Percentiles rank a stretch among this genome's conserved stretches.
Conservation (phyloP, 2,888 invertebrate genomes). For the Andrena camellia region DNA sequence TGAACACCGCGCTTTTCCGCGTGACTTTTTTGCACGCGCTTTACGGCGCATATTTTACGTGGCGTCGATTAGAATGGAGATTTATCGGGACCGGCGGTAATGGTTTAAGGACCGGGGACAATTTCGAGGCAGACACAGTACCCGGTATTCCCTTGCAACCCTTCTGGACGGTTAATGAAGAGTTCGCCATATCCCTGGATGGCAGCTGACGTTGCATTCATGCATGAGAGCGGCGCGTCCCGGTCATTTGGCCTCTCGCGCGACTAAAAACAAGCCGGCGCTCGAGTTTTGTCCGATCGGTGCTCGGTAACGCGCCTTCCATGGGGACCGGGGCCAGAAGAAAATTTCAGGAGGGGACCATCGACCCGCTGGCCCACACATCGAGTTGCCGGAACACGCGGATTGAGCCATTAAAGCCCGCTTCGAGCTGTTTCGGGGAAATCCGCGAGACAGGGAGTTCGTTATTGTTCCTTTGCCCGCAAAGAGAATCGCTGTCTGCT, state of each 20-base stretch:
- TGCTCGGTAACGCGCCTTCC: slow-evolving; percentile 73
- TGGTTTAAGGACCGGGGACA: neutral
- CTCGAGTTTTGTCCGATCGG: slow-evolving; percentile 71
- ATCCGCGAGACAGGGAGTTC: slow-evolving; percentile 61
- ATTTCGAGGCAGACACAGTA: neutral
- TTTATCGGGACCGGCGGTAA: neutral
- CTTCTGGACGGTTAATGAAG: slow-evolving; percentile 76
- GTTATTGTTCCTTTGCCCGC: slow-evolving; percentile 33
- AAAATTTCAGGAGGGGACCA: slow-evolving; percentile 68
- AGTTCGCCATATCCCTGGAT: slow-evolving; percentile 75
- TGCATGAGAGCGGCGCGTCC: slow-evolving; percentile 79
- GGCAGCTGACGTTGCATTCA: slow-evolving; percentile 82
- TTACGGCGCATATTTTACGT: neutral
- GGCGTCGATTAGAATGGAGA: neutral
- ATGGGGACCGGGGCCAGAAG: slow-evolving; percentile 67
- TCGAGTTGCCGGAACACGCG: slow-evolving; percentile 80
- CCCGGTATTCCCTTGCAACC: slow-evolving; percentile 48
- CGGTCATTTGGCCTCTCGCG: slow-evolving; percentile 75
- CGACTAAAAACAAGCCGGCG: slow-evolving; percentile 71
- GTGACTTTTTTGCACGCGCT: neutral
- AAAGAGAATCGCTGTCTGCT: neutral
- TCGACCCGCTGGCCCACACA: slow-evolving; percentile 78
- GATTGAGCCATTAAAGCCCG: slow-evolving; percentile 82
- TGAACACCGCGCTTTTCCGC: neutral
- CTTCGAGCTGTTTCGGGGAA: slow-evolving; percentile 68